Evolutionary conservation across 2,113 vertebrate genomes (phyloP).

Genomic region (Percopsis transmontana): DNA sequence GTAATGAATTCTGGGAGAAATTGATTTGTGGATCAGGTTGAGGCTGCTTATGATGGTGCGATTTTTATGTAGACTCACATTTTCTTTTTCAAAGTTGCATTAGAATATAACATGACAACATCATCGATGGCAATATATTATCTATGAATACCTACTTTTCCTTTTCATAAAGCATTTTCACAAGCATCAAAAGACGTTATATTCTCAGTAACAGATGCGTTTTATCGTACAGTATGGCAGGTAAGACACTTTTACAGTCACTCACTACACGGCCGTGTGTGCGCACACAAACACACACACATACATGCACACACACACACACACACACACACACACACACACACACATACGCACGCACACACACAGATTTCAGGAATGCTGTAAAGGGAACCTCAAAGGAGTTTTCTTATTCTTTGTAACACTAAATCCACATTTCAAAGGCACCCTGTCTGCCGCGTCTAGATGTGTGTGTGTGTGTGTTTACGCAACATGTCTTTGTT

Average conservation of each 20-base stretch:
- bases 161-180: too few species aligned
- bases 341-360: not conserved
- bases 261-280: not conserved
- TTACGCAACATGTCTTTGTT: not conserved
- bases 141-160: too few species aligned
- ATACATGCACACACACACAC: slow-evolving; percentile 1
- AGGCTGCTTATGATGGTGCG: not conserved
- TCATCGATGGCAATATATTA: too few species aligned
- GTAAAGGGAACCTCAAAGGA: not conserved
- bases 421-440: slow-evolving; percentile 11
- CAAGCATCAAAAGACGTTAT: too few species aligned
- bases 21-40: not conserved
- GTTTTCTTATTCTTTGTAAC: not conserved
- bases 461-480: not conserved
- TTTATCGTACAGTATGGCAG: too few species aligned
- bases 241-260: not conserved
- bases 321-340: not conserved
- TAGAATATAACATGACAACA: too few species aligned
- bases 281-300: not conserved
- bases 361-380: not conserved
- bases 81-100: too few species aligned
- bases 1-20: not conserved
- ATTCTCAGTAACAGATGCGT: too few species aligned
- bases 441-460: not conserved
- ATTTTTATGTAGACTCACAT: too few species aligned